Evolutionary conservation across 1,140 invertebrate species (phyloP), one percentile per base, ranked within the genome.

Genomic region (Zaprionus ornatus): DNA sequence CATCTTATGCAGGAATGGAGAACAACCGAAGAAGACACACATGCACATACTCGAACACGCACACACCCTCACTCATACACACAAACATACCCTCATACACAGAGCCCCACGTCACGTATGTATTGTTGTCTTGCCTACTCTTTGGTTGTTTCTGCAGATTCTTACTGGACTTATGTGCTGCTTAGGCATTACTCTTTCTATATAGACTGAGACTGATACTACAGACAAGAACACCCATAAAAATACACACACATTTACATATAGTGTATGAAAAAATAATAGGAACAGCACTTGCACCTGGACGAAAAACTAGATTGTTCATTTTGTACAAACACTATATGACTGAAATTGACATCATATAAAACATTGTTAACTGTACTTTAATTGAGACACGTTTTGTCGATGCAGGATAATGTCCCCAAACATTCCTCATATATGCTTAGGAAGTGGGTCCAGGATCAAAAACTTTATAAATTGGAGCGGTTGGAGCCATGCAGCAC

Each of bases 161-260:
- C 13, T 3, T 48, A 59, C 29, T 65, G 48, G 10, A 60, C 23
- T 35, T 67, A 37, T n/a, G 29, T 55, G 50, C 54, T 35, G 48
- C 21, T 62, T 52, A 54, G 35, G 48, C 23, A 19, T 52, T 64
- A 65, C n/a, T 64, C 65, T 29, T 68, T 25, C 23, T 68, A 45
- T 62, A 55, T 50, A 70, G 27, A 69, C 65, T 67, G 71, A 68
- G 68, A 70, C 68, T 70, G 68, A 68, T 68, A 48, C 63, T 60
- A 40, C 17, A 72, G 62, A 71, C 50, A 50, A 50, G 45, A 19
- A 50, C 19, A 23, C 19, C 17, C 45, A 50, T 9, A 50, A 1
- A 13, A 1, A 23, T 3, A 19, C 45, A 50, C 45, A 23, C 45
- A 48, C 10, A 42, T 12, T n/a, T n/a, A 40, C 35, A 37, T 13